Base-by-base conservation (phyloP, 2,888 invertebrate species). In the Ptychoptera albimana region DNA sequence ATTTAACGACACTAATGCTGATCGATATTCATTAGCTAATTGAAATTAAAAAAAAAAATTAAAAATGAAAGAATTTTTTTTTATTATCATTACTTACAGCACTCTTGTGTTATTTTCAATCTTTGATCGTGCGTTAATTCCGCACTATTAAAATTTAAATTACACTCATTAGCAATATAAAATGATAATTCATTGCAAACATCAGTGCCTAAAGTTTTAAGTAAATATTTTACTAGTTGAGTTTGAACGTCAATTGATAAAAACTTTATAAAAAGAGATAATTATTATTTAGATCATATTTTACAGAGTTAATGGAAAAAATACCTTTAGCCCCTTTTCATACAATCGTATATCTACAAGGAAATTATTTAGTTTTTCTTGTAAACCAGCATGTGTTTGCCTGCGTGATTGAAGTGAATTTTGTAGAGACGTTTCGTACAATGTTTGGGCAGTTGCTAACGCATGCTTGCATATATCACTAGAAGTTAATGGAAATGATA, bases 161-260 rank as follows among this genome's bases (percentile, higher is more conserved):
- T 77, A 53, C 77, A 78, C 60, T 87, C 86, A 52, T 75, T 75
- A 1, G 85, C 82, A 42, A 85, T 73, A 62, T 88, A 83, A 54
- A 77, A 74, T 49, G 87, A 74, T 43, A 91, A 72, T 54, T 85
- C 80, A 46, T 81, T 82, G 12, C 81, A 72, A 46, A 89, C 74
- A 56, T 94, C 93, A 29, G 82, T 74, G 39, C 88, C 86, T 39
- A 88, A 66, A 0, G 87, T 79, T 64, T 87, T 88, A 30, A 93
- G 63, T 37, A 94, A 67, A 66, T 93, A 89, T 61, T 87, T 89
- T 1, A 75, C 70, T 51, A 92, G 68, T 48, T 78, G 77, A 1
- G 66, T 50, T 61, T 87, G 86, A 16, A 75, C 69, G 47, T 75
- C 75, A 39, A 64, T 56, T 1, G 79, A 68, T 12, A 83, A 69